These are phyloP conservation scores for Lasaia peninsularis DNA, from an alignment of 1,140 invertebrate genomes.

Conservation along the genomic window DNA sequence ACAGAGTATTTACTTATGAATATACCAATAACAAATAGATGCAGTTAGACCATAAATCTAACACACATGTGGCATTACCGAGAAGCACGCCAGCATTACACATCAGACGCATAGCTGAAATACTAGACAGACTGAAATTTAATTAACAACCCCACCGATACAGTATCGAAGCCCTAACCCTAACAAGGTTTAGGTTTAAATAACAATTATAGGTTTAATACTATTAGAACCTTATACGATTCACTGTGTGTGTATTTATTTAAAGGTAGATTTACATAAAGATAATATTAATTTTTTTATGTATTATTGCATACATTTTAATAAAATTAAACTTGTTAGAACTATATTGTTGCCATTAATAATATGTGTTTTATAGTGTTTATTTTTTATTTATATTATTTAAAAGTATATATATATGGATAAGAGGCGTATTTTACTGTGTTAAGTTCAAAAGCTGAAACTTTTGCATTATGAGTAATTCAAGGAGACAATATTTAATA, in stretches of 20 bases:
- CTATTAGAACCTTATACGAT: constrained; percentile 4
- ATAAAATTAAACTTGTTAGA: too few species aligned
- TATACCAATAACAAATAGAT: constrained; percentile 1
- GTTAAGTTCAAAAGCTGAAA: not conserved
- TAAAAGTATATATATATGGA: not conserved
- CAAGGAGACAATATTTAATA: constrained; percentile 24
- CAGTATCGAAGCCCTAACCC: constrained; percentile 28
- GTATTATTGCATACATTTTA: too few species aligned
- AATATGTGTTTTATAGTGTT: too few species aligned
- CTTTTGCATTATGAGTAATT: constrained; percentile 19
- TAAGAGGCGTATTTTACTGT: not conserved
- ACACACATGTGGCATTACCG: constrained; percentile 7
- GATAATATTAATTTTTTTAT: too few species aligned
- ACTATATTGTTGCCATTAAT: too few species aligned
- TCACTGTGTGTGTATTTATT: not conserved
- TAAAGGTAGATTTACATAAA: too few species aligned
- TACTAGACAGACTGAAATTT: constrained; percentile 61
- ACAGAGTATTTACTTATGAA: too few species aligned
- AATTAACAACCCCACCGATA: constrained; percentile 53
- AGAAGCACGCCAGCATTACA: constrained; percentile 3
- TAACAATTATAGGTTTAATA: constrained; percentile 21
- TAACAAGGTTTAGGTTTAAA: constrained; percentile 32
- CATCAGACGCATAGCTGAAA: constrained; percentile 40
- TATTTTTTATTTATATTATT: not conserved
- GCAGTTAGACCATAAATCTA: constrained; percentile 24